phyloP scores from a whole-genome alignment of 2,888 invertebrate genomes.

The Acrobeloides nanus region DNA sequence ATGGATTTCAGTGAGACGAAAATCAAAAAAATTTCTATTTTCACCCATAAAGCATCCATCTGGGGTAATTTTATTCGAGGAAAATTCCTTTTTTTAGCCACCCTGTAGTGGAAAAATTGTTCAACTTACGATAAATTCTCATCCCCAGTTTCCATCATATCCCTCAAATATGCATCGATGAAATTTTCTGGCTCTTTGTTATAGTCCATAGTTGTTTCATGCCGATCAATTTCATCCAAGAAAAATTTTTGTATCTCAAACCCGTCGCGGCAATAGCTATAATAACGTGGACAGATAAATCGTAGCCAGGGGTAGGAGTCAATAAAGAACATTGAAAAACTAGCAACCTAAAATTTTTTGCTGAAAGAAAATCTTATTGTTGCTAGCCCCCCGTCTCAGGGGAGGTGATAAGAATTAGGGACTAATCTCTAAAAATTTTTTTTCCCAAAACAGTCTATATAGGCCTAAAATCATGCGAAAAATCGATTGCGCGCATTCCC shows the following conservation, averaged over 20 bases:
- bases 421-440: too few species aligned
- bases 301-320: conserved; percentile 36
- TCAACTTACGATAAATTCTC: conserved; percentile 17
- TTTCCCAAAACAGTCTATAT: too few species aligned
- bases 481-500: too few species aligned
- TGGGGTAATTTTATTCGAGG: not conserved
- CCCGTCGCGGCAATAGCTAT: conserved; percentile 37
- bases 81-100: conserved; percentile 3
- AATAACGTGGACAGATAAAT: conserved; percentile 29
- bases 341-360: conserved; percentile 22
- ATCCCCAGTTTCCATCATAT: conserved; percentile 14
- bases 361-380: too few species aligned
- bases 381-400: too few species aligned
- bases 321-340: conserved; percentile 31
- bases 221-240: conserved; percentile 30
- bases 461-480: too few species aligned
- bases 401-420: too few species aligned
- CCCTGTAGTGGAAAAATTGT: not conserved
- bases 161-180: conserved; percentile 37
- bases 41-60: too few species aligned
- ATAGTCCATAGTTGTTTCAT: conserved; percentile 16
- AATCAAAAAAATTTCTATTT: too few species aligned
- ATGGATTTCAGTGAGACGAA: too few species aligned
- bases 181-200: conserved; percentile 32
- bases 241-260: conserved; percentile 42